These are phyloP conservation scores for Sylvicapra grimmia DNA, from an alignment of 2,113 vertebrate genomes.

Conservation along the genomic window DNA sequence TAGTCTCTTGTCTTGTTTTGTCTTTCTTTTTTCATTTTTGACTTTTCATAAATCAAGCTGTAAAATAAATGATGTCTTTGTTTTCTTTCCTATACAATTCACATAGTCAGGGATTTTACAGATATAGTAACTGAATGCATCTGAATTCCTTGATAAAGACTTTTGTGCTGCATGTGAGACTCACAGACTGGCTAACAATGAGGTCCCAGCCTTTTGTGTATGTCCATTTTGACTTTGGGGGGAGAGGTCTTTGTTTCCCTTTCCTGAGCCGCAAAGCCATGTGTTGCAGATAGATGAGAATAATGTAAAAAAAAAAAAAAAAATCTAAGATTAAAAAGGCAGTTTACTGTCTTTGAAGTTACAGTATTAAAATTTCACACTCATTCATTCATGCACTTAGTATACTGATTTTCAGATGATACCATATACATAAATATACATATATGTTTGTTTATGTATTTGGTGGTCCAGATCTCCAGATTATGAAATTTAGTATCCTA, in stretches of 20 bases:
- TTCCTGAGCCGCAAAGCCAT: not conserved
- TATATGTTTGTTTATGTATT: not conserved
- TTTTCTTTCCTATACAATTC: not conserved
- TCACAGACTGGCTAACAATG: not conserved
- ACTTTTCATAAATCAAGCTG: not conserved
- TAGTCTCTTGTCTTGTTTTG: not conserved
- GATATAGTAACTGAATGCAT: not conserved
- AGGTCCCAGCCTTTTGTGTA: conserved; percentile 5
- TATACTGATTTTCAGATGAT: conserved; percentile 7
- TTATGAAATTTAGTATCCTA: conserved; percentile 6
- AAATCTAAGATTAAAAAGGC: not conserved
- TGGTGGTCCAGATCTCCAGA: not conserved
- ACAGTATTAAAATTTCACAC: conserved; percentile 8
- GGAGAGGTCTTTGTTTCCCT: not conserved
- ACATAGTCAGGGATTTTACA: conserved; percentile 5
- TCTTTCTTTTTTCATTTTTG: not conserved
- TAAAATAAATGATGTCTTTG: not conserved
- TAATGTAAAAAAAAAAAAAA: not conserved
- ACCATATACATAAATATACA: not conserved
- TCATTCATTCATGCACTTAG: not conserved
- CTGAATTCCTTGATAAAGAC: conserved; percentile 31
- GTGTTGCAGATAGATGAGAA: not conserved
- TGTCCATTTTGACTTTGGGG: not conserved
- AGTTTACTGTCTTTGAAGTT: conserved; percentile 29
- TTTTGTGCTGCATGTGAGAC: not conserved